Evolutionary conservation across 1,140 invertebrate genomes (phyloP).

Genomic region (Carposina sasakii): DNA sequence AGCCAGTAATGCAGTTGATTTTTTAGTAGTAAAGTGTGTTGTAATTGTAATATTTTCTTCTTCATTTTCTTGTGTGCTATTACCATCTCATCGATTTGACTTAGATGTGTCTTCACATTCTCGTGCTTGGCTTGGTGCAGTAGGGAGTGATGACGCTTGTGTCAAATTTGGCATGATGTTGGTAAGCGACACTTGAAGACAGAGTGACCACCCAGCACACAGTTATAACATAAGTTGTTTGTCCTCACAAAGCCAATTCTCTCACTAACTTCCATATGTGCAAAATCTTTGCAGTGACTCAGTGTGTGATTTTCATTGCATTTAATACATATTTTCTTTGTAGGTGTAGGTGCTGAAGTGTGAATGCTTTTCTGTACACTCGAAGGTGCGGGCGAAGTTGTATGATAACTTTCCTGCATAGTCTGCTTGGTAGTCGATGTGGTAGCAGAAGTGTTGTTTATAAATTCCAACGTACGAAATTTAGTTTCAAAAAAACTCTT

Average conservation of each 20-base stretch:
- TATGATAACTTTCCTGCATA: no score
- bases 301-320: conserved; percentile 23
- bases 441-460: no score
- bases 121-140: conserved; percentile 9
- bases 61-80: conserved; percentile 6
- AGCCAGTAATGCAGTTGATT: conserved; percentile 14
- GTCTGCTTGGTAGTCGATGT: no score
- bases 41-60: conserved; percentile 1
- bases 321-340: conserved; percentile 14
- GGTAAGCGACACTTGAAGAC: conserved; percentile 14
- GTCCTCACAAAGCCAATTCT: conserved; percentile 22
- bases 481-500: conserved; percentile 22
- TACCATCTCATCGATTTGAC: no score
- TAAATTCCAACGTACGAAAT: conserved; percentile 25
- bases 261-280: conserved; percentile 9
- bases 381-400: no score
- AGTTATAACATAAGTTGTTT: conserved; percentile 28
- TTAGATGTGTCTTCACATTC: no score
- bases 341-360: background rate
- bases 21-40: conserved; percentile 2
- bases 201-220: conserved; percentile 19
- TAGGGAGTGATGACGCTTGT: conserved; percentile 22
- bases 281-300: conserved; percentile 26
- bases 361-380: conserved; percentile 1
- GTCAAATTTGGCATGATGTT: conserved; percentile 18